These are phyloP conservation scores for Ypsolopha sequella DNA, from an alignment of 2,888 invertebrate genomes.

Conservation along the genomic window DNA sequence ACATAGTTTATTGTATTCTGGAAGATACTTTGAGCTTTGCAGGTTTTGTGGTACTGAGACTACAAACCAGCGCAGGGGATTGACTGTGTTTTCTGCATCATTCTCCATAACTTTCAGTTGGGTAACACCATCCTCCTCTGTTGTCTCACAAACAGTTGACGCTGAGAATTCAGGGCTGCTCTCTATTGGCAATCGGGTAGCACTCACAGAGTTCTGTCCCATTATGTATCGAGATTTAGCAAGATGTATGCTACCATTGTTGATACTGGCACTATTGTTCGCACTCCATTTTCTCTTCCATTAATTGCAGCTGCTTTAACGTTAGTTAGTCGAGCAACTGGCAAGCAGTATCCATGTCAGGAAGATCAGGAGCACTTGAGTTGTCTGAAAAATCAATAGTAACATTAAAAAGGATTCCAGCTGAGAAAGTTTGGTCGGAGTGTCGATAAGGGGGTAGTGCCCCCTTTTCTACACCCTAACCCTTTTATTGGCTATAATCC, in stretches of 20 bases:
- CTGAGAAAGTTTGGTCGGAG: too few relatives aligned
- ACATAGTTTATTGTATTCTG: constrained; percentile 76
- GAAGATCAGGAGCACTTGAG: not conserved
- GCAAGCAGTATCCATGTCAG: constrained; percentile 33
- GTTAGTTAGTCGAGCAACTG: constrained; percentile 76
- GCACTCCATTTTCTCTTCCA: constrained; percentile 78
- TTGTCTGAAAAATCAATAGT: not conserved
- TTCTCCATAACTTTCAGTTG: constrained; percentile 44
- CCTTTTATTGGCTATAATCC: too few relatives aligned
- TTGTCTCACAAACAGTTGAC: constrained; percentile 36
- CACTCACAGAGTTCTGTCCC: constrained; percentile 80
- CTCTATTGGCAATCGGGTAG: constrained; percentile 78
- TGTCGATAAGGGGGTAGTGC: too few relatives aligned
- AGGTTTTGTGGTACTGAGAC: constrained; percentile 85
- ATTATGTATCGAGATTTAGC: constrained; percentile 84
- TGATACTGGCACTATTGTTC: constrained; percentile 76
- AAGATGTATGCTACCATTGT: constrained; percentile 78
- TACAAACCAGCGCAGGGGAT: constrained; percentile 91
- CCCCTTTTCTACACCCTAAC: too few relatives aligned
- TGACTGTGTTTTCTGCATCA: constrained; percentile 35
- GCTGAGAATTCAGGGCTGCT: constrained; percentile 61
- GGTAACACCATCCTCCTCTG: constrained; percentile 51
- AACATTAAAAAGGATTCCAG: not conserved
- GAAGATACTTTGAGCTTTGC: constrained; percentile 80
- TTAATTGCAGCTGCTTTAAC: constrained; percentile 77